These are phyloP conservation scores for Meloe dianella DNA, from an alignment of 2,888 invertebrate genomes.

Conservation along the genomic window DNA sequence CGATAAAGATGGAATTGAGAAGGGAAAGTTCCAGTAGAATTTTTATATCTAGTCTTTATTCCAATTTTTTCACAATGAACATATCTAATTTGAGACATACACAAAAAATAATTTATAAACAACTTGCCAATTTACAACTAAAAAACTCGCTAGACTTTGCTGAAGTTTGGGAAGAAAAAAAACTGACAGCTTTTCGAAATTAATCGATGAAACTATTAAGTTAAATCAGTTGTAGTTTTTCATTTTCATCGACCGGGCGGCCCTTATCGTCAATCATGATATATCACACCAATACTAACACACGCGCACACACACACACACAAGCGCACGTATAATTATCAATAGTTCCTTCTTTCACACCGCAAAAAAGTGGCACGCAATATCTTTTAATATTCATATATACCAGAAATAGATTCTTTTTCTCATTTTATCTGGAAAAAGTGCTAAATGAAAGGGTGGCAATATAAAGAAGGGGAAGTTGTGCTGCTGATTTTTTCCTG, in stretches of 20 bases:
- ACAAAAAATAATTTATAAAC: background rate
- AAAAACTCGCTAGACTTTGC: slow-evolving; percentile 8
- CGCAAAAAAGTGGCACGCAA: slow-evolving; percentile 22
- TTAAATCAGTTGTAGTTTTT: slow-evolving; percentile 24
- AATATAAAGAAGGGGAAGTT: background rate
- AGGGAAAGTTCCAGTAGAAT: slow-evolving; percentile 27
- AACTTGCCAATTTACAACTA: background rate
- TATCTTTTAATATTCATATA: slow-evolving; percentile 24
- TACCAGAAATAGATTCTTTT: slow-evolving; percentile 12
- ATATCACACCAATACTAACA: background rate
- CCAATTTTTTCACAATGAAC: too few relatives aligned
- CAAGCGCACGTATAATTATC: slow-evolving; percentile 12
- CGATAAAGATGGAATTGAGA: slow-evolving; percentile 34
- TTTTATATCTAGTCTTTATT: background rate
- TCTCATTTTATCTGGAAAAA: background rate
- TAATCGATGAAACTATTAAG: slow-evolving; percentile 29
- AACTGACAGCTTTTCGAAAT: slow-evolving; percentile 18
- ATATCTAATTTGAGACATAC: background rate
- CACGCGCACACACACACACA: too few relatives aligned
- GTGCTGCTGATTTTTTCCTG: background rate
- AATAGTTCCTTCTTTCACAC: slow-evolving; percentile 13
- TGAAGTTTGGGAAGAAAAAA: background rate
- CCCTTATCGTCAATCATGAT: slow-evolving; percentile 14
- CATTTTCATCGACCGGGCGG: slow-evolving; percentile 16
- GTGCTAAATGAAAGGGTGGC: background rate